These are phyloP conservation scores for Drosophila mercatorum DNA, from an alignment of 2,888 invertebrate genomes.

Conservation along the genomic window DNA sequence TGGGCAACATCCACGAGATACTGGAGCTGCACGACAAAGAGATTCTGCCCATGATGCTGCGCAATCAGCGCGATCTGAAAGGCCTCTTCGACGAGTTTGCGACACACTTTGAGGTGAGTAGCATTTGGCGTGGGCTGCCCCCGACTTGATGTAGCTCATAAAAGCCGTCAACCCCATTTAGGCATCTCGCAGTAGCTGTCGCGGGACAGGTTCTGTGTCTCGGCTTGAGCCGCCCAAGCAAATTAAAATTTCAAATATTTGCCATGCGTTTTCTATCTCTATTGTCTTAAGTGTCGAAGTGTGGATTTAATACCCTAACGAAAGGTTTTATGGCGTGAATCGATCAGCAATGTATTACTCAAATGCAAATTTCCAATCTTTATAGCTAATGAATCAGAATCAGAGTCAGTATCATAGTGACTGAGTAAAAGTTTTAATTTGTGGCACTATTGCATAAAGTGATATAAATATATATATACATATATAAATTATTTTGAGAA, in stretches of 20 bases:
- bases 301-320: conserved; percentile 14
- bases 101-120: conserved; percentile 82
- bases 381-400: not conserved
- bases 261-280: conserved; percentile 5
- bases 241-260: conserved; percentile 61
- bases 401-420: not conserved
- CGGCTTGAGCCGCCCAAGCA: conserved; percentile 23
- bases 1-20: conserved; percentile 96
- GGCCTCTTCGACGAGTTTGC: conserved; percentile 83
- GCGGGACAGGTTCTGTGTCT: conserved; percentile 55
- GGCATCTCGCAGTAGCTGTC: conserved; percentile 40
- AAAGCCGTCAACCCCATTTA: conserved; percentile 18
- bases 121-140: conserved; percentile 16
- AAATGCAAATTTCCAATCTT: not conserved
- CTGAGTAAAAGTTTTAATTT: not conserved
- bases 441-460: not conserved
- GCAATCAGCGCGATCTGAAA: conserved; percentile 82
- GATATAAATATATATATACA: too few species aligned
- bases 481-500: too few species aligned
- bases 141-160: not conserved
- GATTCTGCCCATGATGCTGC: conserved; percentile 82
- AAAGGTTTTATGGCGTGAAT: not conserved
- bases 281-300: conserved; percentile 17
- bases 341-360: not conserved
- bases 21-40: conserved; percentile 90